Base-by-base conservation (phyloP, 2,797 vertebrate species). In the Brachyalestes nurse region DNA sequence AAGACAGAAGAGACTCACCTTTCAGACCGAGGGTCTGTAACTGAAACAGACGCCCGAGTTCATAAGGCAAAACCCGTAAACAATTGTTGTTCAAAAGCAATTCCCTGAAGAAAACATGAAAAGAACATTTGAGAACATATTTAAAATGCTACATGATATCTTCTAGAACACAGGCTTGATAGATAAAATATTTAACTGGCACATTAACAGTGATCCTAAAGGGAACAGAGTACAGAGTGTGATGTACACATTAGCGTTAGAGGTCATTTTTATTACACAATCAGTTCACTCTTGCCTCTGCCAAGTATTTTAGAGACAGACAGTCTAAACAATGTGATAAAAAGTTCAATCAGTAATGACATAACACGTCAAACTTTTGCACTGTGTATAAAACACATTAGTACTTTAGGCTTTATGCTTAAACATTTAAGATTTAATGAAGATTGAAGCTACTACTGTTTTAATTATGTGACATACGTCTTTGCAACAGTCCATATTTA, bases 21-120 rank as follows among this genome's bases (percentile, higher is more conserved):
- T 99, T 99, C 75, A 99, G 96, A 86, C 98, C 98, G 83, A 99
- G 93, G 84, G 95, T 98, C 92, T 99, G 97, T 86, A 99, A 93
- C 95, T 97, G 97, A 95, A 99, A 99, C 91, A 99, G 96, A 90
- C 97, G 95, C 90, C 98, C 98, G 91, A 99, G 97, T 96, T 99
- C 98, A 74, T 98, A 99, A 96, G 98, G 98, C 95, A 99, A 97
- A 96, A 98, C 97, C 94, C 97, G 96, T 95, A 99, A 95, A 93
- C 98, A 95, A 96, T 99, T 99, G 96, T 99, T 97, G 95, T 99
- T 99, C 95, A 99, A 98, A 96, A 99, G 97, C 94, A 99, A 97
- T 96, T 99, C 98, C 97, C 98, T 99, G 92, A 65, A 89, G 73
- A 65, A 91, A 86, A 89, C 77, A 80, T 87, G 55, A 75, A 82